Percentiles rank a stretch among this genome's conserved stretches.
These are phyloP conservation scores for human DNA, from an alignment of 2,113 vertebrate genomes.

Conservation along the genomic window DNA sequence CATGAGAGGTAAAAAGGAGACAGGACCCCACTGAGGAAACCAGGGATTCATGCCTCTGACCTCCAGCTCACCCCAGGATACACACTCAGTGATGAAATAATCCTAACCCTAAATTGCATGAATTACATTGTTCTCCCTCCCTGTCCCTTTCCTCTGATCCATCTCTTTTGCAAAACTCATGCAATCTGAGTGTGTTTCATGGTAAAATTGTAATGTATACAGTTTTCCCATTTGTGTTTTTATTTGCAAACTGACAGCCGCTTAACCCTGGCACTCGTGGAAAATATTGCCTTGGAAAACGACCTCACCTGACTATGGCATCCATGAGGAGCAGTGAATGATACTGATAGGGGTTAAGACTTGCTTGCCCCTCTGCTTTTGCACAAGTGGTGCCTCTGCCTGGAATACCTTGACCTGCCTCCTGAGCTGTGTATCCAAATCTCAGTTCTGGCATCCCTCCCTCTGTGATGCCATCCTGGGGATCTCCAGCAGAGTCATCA, in stretches of 20 bases:
- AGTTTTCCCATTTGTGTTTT: neutral
- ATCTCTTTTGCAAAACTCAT: neutral
- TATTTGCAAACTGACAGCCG: neutral
- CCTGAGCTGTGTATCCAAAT: neutral
- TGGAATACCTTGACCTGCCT: too few species aligned
- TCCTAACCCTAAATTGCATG: too few species aligned
- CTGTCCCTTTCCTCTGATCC: fast-evolving
- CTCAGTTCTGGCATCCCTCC: neutral
- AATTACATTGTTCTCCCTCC: neutral
- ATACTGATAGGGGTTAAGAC: neutral
- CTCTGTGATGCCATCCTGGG: neutral
- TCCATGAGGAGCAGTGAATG: too few species aligned
- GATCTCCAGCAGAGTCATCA: neutral
- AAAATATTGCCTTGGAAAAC: neutral
- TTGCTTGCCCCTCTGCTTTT: neutral
- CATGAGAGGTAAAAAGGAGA: neutral
- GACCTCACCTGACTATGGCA: neutral
- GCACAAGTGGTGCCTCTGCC: neutral
- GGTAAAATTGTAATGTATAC: too few species aligned
- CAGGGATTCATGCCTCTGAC: neutral
- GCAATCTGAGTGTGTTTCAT: neutral
- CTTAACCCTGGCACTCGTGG: neutral
- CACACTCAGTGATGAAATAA: fast-evolving
- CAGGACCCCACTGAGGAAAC: neutral
- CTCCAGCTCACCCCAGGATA: neutral